These are phyloP conservation scores for Cosmopolites sordidus DNA, from an alignment of 2,888 invertebrate species.

Conservation along the genomic window DNA sequence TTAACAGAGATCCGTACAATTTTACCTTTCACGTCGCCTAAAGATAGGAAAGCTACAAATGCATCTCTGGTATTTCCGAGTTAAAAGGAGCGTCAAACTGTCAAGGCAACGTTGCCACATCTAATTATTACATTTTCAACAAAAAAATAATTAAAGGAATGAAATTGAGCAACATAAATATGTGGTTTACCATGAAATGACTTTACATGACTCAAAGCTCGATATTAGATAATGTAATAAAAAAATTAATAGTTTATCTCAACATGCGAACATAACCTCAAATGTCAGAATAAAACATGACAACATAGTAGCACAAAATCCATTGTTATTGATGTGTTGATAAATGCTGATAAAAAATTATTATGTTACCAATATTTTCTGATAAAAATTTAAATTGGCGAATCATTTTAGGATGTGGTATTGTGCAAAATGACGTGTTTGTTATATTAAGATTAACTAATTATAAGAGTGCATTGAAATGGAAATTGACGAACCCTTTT, in stretches of 20 bases:
- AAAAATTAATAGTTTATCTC: too few relatives aligned
- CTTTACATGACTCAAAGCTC: too few relatives aligned
- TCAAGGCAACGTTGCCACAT: constrained; percentile 1
- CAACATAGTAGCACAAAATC: constrained; percentile 8
- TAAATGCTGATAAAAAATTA: constrained; percentile 13
- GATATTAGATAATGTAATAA: too few relatives aligned
- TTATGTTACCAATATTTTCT: constrained; percentile 15
- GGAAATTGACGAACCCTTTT: constrained; percentile 71
- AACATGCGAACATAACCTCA: constrained; percentile 10
- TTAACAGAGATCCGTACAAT: too few relatives aligned
- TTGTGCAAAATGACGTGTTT: constrained; percentile 9
- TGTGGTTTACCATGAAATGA: too few relatives aligned
- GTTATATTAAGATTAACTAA: constrained; percentile 4
- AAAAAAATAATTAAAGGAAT: too few relatives aligned
- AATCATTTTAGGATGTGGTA: constrained; percentile 12
- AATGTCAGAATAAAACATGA: constrained; percentile 3
- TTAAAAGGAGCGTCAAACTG: constrained; percentile 10
- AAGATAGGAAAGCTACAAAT: neutral
- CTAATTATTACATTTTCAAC: too few relatives aligned
- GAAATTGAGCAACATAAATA: too few relatives aligned
- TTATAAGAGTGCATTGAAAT: constrained; percentile 45
- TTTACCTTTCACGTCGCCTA: too few relatives aligned
- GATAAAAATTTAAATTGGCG: constrained; percentile 13
- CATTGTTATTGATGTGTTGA: constrained; percentile 8
- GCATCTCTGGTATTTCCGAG: constrained; percentile 13